Base-by-base conservation (phyloP, 2,888 invertebrate species). In the Norana najaformis region DNA sequence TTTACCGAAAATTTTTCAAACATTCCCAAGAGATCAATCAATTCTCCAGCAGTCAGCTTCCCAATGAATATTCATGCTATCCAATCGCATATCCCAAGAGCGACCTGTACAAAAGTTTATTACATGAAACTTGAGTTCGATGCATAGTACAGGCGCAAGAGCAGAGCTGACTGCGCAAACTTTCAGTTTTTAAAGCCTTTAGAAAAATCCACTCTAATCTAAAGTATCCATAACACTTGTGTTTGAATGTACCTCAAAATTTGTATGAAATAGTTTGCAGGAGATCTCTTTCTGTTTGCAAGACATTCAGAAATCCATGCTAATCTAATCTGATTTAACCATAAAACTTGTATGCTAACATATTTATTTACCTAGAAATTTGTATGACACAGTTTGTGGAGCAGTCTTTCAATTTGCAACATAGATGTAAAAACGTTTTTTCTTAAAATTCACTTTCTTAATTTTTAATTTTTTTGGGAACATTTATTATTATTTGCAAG, bases 1-100 rank as follows among this genome's bases (percentile, higher is more conserved):
- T 69, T 69, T 69, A 30, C 11, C n/a, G n/a, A n/a, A n/a, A 69
- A 69, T 69, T 69, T 69, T 13, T n/a, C 69, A 69, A 30, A 69
- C n/a, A n/a, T 69, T n/a, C n/a, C 69, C 69, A 69, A 69, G 69
- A n/a, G 69, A 69, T 69, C 69, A 69, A 69, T 69, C 69, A 69
- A 69, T 69, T 69, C 69, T 69, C 69, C 30, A n/a, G n/a, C 69
- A 69, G n/a, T 69, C 69, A n/a, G 69, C n/a, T n/a, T 69, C n/a
- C 69, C n/a, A n/a, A 69, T 69, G n/a, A 69, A 69, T 69, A 69
- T 69, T 69, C 69, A 69, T 69, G n/a, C 69, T 30, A 69, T 69
- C 69, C n/a, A n/a, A 30, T n/a, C n/a, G 69, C 8, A n/a, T 6
- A 13, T n/a, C 69, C 30, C 69, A 69, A 5, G n/a, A 69, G 69